Conservation (phyloP, 2,888 invertebrate genomes). For the Cerastis leucographa region DNA sequence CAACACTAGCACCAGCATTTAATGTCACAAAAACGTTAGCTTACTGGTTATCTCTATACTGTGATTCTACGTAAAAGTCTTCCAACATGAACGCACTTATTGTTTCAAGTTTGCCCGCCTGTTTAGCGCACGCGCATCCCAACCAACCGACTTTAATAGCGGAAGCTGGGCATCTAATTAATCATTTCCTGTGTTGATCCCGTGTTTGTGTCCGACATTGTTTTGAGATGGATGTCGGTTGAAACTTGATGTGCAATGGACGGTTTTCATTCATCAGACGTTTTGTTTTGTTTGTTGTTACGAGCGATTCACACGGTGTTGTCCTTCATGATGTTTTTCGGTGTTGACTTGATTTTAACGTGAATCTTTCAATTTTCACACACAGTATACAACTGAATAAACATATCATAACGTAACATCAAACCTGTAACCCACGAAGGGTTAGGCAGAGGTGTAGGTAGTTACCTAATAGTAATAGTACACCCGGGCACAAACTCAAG, state of each 20-base stretch:
- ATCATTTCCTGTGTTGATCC: slow-evolving; percentile 72
- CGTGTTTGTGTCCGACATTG: slow-evolving; percentile 67
- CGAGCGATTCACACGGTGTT: not conserved
- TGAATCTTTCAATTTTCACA: not conserved
- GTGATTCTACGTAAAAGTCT: not conserved
- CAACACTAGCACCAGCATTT: too few relatives aligned
- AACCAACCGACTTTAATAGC: slow-evolving; percentile 66
- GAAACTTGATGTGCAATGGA: slow-evolving; percentile 8
- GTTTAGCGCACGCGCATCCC: slow-evolving; percentile 59
- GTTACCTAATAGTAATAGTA: too few relatives aligned
- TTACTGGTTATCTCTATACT: not conserved
- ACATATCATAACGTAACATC: not conserved
- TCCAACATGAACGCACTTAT: slow-evolving; percentile 44
- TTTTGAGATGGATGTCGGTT: slow-evolving; percentile 45
- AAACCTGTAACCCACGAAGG: not conserved
- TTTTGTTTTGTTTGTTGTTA: not conserved
- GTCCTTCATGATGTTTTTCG: not conserved
- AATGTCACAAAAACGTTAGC: slow-evolving; percentile 1
- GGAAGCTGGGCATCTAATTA: slow-evolving; percentile 71
- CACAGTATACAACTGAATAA: not conserved
- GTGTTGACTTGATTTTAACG: not conserved
- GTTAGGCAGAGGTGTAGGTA: not conserved
- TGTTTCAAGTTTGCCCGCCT: slow-evolving; percentile 67
- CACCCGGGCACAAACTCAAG: not conserved
- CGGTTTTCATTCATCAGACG: not conserved